phyloP scores from a whole-genome alignment of 2,113 vertebrate genomes.

The Podocnemis expansa region DNA sequence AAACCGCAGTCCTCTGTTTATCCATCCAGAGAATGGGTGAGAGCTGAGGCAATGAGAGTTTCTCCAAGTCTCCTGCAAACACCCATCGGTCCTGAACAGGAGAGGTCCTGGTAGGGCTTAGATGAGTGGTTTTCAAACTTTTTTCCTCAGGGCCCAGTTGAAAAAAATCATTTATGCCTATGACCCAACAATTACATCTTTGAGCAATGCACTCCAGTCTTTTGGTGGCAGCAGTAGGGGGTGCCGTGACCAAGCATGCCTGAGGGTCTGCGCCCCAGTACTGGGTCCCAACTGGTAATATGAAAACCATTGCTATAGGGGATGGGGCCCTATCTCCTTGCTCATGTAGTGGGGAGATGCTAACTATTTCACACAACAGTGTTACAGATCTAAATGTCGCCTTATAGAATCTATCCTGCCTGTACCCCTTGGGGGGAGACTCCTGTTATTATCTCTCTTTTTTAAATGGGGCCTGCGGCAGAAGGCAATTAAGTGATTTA shows the following conservation, averaged over 20 bases:
- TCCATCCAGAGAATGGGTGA: fast-evolving
- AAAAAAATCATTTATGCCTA: too few species aligned
- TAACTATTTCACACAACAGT: background rate
- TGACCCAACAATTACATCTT: too few species aligned
- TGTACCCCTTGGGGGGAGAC: background rate
- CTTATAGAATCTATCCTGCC: background rate
- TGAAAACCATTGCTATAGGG: too few species aligned
- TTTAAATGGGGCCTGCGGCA: background rate
- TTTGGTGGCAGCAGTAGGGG: too few species aligned
- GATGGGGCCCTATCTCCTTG: background rate
- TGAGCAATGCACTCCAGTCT: too few species aligned
- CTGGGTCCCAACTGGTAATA: too few species aligned
- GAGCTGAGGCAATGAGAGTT: background rate
- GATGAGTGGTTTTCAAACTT: background rate
- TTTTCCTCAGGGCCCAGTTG: too few species aligned
- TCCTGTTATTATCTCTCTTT: background rate
- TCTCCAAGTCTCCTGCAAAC: background rate
- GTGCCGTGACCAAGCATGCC: too few species aligned
- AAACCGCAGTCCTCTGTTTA: background rate
- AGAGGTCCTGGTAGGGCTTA: background rate
- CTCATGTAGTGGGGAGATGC: background rate
- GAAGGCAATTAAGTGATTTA: background rate
- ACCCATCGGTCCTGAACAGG: background rate
- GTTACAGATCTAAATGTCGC: background rate
- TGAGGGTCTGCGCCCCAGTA: too few species aligned